A percentile compares a stretch with the other conserved stretches of the same genome.
Evolutionary conservation across 1,140 invertebrate genomes (phyloP).

Genomic region (Rhagoletis pomonella): DNA sequence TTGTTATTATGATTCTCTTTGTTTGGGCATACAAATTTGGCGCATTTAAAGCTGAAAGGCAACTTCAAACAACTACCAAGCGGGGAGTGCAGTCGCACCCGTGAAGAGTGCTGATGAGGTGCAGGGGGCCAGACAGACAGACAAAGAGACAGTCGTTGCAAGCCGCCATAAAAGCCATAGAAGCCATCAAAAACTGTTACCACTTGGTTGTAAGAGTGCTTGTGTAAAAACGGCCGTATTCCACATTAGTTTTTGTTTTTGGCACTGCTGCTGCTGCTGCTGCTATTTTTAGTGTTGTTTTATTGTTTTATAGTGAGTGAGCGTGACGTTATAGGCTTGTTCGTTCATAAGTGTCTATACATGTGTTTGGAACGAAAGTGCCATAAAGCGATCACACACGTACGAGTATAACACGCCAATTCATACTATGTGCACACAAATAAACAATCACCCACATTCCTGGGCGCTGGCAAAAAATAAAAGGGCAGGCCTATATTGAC

Average conservation of each 20-base stretch:
- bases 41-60: slow-evolving; percentile 20
- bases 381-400: slow-evolving; percentile 40
- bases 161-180: slow-evolving; percentile 37
- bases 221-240: slow-evolving; percentile 2
- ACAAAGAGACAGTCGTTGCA: slow-evolving; percentile 22
- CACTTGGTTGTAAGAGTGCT: not conserved
- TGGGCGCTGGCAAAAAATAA: not conserved
- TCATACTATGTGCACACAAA: too few relatives aligned
- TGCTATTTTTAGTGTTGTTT: slow-evolving; percentile 48
- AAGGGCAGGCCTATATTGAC: slow-evolving; percentile 12
- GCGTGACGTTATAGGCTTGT: not conserved
- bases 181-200: slow-evolving; percentile 50
- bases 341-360: not conserved
- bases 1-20: slow-evolving; percentile 51
- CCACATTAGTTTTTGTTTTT: not conserved
- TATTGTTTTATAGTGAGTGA: slow-evolving; percentile 36
- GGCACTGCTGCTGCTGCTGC: not conserved
- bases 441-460: not conserved
- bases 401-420: not conserved
- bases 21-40: slow-evolving; percentile 50
- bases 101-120: not conserved
- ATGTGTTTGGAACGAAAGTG: slow-evolving; percentile 31
- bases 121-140: not conserved
- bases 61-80: not conserved
- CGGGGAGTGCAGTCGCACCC: not conserved